Percentiles rank a stretch among this genome's conserved stretches.
These are phyloP conservation scores for Alethe diademata DNA, from an alignment of 2,113 vertebrate species.

Conservation along the genomic window DNA sequence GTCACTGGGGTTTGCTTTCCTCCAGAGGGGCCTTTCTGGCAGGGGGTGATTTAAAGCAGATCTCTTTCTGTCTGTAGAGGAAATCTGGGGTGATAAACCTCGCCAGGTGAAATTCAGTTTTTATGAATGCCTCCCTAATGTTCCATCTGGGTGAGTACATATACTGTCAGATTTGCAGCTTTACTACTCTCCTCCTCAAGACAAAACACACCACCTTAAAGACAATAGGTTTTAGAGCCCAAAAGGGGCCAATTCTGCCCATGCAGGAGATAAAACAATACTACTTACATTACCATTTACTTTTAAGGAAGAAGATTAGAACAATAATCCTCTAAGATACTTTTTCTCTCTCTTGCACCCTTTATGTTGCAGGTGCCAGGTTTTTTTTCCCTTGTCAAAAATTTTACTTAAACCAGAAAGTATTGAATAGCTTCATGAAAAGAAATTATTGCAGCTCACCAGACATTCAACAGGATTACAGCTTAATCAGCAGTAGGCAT, in stretches of 20 bases:
- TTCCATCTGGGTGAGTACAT: conserved; percentile 6
- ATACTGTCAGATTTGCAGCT: conserved; percentile 22
- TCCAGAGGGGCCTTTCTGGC: background rate
- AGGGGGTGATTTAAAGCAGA: conserved; percentile 34
- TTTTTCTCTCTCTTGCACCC: background rate
- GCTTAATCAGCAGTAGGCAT: background rate
- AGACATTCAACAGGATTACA: background rate
- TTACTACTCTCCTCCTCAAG: background rate
- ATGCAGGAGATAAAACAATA: background rate
- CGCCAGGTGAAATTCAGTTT: conserved; percentile 13
- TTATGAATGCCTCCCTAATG: conserved; percentile 15
- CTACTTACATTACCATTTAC: background rate
- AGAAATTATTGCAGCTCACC: background rate
- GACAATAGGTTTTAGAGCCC: background rate
- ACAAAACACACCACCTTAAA: conserved; percentile 22
- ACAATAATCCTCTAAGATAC: background rate
- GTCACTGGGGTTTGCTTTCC: background rate
- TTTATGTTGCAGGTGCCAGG: background rate
- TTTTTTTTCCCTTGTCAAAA: background rate
- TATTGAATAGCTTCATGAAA: background rate
- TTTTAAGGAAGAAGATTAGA: background rate
- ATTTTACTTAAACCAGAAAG: background rate
- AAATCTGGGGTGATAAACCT: conserved; percentile 28
- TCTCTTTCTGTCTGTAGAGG: background rate
- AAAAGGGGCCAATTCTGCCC: background rate